Base-by-base conservation (phyloP, 2,888 invertebrate genomes). In the Sarcophaga carnaria region DNA sequence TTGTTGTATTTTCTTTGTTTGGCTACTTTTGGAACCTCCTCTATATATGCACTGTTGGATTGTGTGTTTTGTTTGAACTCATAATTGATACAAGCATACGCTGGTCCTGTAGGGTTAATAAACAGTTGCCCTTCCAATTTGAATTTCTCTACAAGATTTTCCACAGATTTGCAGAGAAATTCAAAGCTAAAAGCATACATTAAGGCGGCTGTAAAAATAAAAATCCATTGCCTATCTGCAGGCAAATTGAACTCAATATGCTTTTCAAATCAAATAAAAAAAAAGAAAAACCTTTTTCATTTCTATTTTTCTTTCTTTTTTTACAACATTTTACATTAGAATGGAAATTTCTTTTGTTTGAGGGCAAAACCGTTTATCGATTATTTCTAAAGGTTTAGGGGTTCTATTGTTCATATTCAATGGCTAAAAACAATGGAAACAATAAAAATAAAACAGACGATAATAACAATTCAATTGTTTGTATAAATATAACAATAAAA, bases 171-270 rank as follows among this genome's bases (percentile, higher is more conserved):
- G 5, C 4, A 17, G 2, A 14, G 3, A 17, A 14, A 54, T 10
- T 10, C 8, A 54, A 54, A 54, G 12, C 17, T 54, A 17, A 54
- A 54, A 14, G 80, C 47, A 66, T 85, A 85, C 49, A 62, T 77
- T 76, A 49, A 67, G 71, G 80, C 47, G 62, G 49, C 60, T 12
- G 54, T 71, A 76, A 76, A 85, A 60, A 80, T 71, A 72, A 71
- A 83, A 79, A 79, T 70, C 25, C 64, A 83, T 79, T 79, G 83
- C 75, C 74, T 83, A 75, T 76, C 63, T 20, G 64, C 49, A 80
- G 70, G 80, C 37, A 64, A 70, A 80, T 70, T 80, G 84, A 80
- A 76, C 80, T 80, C 80, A 84, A 84, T 80, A 77, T 78, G 78
- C 63, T 83, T 54, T 54, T 17, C 2, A 54, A 14, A 14, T 17